These are phyloP conservation scores for Notothenia rossii DNA, from an alignment of 2,113 vertebrate species.

Conservation along the genomic window DNA sequence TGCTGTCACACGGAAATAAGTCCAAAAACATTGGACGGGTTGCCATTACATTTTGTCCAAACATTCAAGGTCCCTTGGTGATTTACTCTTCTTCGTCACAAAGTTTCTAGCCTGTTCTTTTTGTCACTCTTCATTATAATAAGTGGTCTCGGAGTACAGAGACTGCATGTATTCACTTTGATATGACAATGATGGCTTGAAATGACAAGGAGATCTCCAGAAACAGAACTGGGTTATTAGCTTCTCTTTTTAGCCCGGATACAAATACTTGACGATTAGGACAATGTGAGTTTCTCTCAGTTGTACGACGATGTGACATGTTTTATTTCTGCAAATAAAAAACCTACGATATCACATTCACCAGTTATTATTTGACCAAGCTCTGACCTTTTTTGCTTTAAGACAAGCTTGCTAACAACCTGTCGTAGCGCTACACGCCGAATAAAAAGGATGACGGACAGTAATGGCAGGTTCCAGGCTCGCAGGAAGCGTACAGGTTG, in stretches of 20 bases:
- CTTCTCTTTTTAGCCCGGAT: background rate
- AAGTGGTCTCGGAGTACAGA: constrained; percentile 1
- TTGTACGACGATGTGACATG: background rate
- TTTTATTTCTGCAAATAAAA: constrained; percentile 1
- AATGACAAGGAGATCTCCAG: constrained; percentile 34
- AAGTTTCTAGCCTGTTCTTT: constrained; percentile 6
- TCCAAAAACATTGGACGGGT: background rate
- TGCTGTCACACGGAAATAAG: background rate
- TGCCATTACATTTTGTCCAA: background rate
- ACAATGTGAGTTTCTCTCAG: background rate
- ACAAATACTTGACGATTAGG: background rate
- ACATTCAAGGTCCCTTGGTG: too few relatives aligned
- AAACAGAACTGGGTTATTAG: constrained; percentile 36
- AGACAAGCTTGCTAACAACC: background rate
- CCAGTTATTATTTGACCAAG: constrained; percentile 17
- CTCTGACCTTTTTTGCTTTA: constrained; percentile 1
- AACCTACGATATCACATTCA: background rate
- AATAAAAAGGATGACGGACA: constrained; percentile 39
- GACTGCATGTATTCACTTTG: constrained; percentile 54
- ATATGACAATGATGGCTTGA: constrained; percentile 53
- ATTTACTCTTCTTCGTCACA: constrained; percentile 30
- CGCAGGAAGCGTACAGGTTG: background rate
- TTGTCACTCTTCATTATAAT: constrained; percentile 15
- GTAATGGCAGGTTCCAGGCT: constrained; percentile 35
- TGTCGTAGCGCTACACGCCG: background rate